These are phyloP conservation scores for Hydropsyche tenuis DNA, from an alignment of 1,140 invertebrate genomes.

Conservation along the genomic window DNA sequence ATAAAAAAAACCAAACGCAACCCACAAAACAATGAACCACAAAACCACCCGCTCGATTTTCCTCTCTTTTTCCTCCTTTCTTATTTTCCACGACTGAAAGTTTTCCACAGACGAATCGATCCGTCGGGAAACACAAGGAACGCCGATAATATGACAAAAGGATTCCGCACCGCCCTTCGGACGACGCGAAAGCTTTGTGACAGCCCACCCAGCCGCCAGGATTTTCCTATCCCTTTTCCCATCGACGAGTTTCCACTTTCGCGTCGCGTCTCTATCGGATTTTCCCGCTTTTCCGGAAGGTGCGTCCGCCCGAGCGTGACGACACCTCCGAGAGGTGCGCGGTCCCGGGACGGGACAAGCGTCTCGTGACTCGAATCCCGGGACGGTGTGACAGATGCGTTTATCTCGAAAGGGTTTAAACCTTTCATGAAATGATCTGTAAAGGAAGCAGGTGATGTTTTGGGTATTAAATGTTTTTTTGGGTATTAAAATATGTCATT, in stretches of 20 bases:
- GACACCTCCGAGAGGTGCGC: constrained; percentile 26
- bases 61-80: background rate
- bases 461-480: too few species aligned
- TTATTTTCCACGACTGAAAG: too few species aligned
- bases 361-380: too few species aligned
- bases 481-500: too few species aligned
- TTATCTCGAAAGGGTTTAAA: too few species aligned
- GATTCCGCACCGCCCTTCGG: constrained; percentile 14
- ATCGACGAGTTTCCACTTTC: too few species aligned
- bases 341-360: constrained; percentile 1
- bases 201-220: constrained; percentile 11
- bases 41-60: background rate
- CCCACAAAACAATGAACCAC: too few species aligned
- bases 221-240: background rate
- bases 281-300: constrained; percentile 6
- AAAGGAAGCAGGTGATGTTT: too few species aligned
- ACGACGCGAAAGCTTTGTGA: constrained; percentile 33
- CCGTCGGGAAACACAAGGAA: constrained; percentile 16
- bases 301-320: constrained; percentile 27
- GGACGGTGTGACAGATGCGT: too few species aligned
- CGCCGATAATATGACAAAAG: constrained; percentile 32
- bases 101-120: constrained; percentile 8
- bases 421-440: too few species aligned
- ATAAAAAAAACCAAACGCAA: too few species aligned
- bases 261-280: too few species aligned